Base-by-base conservation (phyloP, 2,113 vertebrate genomes). In the Chaetodon trifascialis region DNA sequence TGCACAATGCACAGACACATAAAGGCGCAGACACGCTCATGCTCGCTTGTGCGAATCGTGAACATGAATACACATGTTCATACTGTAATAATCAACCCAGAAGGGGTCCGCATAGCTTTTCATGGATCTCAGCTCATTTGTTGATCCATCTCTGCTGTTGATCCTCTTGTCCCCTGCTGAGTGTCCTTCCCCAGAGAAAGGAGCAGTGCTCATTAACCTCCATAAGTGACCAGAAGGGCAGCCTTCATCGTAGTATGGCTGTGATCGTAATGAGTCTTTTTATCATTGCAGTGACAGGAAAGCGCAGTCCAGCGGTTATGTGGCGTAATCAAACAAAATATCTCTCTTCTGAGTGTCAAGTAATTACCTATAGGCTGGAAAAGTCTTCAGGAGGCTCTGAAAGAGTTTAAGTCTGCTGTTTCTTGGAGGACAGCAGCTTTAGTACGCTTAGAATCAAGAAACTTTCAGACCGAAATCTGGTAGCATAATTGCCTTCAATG, bases 11-110 rank as follows among this genome's bases (percentile, higher is more conserved):
- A 34, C 7, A 51, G 23, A 47, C 68, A n/a, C 75, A 30, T 10
- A 23, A 40, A 66, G 25, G 49, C 54, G 71, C 38, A 25, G 64
- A 40, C 30, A 47, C 71, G 47, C 46, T 46, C 23, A 34, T 65
- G 38, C 63, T 77, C 38, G 0, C 65, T 58, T 70, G 63, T 40
- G 63, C 63, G 68, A 86, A 80, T 63, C 34, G 23, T 34, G 49
- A 63, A 76, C 58, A 66, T 52, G 70, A 70, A 79, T 7, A 46
- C 62, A 82, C 60, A 73, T 64, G 23, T 55, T 76, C 59, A 76
- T 30, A 66, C 44, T 85, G 59, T 76, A 79, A 60, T 84, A 77
- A 89, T 86, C 42, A 75, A 49, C 73, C 65, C 68, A 66, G 63
- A 10, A 66, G 51, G 77, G 58, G 47, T 42, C 47, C 38, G 8